Conservation (phyloP, 2,888 invertebrate species). For the Stratiomys singularior region DNA sequence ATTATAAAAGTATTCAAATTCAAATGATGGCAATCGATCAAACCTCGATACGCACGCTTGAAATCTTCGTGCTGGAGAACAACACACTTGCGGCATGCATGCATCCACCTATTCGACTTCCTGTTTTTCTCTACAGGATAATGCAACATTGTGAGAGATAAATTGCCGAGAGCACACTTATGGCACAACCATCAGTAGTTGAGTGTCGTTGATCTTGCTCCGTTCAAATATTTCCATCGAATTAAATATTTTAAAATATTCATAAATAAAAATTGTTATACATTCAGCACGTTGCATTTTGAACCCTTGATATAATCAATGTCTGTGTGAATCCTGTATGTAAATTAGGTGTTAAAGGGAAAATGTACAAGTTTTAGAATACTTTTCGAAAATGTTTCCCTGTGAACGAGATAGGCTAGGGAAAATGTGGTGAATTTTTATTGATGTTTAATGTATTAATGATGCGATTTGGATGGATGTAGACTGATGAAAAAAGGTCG, state of each 20-base stretch:
- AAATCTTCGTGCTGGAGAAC: background rate
- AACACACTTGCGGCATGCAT: slow-evolving; percentile 26
- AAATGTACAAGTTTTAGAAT: background rate
- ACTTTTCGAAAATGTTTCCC: too few relatives aligned
- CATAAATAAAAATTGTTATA: slow-evolving; percentile 10
- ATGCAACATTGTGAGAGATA: slow-evolving; percentile 1
- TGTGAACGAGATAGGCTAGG: too few relatives aligned
- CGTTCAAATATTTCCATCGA: background rate
- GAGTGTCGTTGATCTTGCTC: background rate
- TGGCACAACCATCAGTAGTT: slow-evolving; percentile 9
- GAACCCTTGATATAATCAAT: background rate
- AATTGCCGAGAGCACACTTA: slow-evolving; percentile 35
- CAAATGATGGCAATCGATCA: slow-evolving; percentile 38
- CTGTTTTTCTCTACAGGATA: background rate
- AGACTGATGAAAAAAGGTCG: slow-evolving; percentile 3
- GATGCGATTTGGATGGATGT: slow-evolving; percentile 40
- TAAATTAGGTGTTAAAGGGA: slow-evolving; percentile 17
- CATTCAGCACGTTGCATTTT: background rate
- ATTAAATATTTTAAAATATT: slow-evolving; percentile 25
- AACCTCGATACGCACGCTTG: background rate
- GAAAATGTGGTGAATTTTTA: slow-evolving; percentile 18
- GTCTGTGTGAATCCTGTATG: background rate
- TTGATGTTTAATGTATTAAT: slow-evolving; percentile 36
- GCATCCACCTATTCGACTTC: background rate
- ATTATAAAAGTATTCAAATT: slow-evolving; percentile 28